Base-by-base conservation (phyloP, 2,113 vertebrate species). In the Pleuronectes platessa region DNA sequence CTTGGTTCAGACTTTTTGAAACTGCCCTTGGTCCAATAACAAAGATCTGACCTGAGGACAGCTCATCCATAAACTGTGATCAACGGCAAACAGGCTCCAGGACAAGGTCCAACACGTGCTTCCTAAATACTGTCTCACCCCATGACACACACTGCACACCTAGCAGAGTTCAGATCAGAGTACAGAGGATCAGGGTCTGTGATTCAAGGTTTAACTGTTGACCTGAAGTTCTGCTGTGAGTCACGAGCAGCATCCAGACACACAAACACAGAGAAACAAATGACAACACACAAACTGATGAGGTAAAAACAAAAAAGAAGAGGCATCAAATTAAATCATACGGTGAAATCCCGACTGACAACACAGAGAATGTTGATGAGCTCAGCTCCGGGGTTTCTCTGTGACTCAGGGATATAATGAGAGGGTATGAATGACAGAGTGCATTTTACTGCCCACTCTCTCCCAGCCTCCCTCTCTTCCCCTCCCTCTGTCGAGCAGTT, bases 361-460 rank as follows among this genome's bases (percentile, higher is more conserved):
- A 9, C 59, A 1, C 3, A 59, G 61, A 71, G 60, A 66, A 73
- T 40, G 51, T 55, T 6, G 37, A 58, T 81, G 79, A 88, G 84
- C 76, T 89, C 79, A 87, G 85, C 66, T 69, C 76, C 21, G 1
- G 77, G 75, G 76, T 76, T 87, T 67, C 76, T 88, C 76, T 81
- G 5, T 92, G 90, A 92, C 88, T 89, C 81, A 88, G 84, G 82
- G 82, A 40, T 84, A 80, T 90, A 91, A 91, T 91, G 87, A 92
- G 76, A 85, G 72, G 86, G 81, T 76, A 79, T 82, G 83, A 84
- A 85, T 90, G 84, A 90, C 90, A 40, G 81, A 55, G 72, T 78
- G 54, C 76, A 65, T 83, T 87, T 88, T 79, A 78, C 82, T 82
- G 79, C 66, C 73, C 81, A 65, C 83, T 42, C 85, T 68, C 79